These are phyloP conservation scores for Myathropa florea DNA, from an alignment of 2,888 invertebrate genomes.

Conservation along the genomic window DNA sequence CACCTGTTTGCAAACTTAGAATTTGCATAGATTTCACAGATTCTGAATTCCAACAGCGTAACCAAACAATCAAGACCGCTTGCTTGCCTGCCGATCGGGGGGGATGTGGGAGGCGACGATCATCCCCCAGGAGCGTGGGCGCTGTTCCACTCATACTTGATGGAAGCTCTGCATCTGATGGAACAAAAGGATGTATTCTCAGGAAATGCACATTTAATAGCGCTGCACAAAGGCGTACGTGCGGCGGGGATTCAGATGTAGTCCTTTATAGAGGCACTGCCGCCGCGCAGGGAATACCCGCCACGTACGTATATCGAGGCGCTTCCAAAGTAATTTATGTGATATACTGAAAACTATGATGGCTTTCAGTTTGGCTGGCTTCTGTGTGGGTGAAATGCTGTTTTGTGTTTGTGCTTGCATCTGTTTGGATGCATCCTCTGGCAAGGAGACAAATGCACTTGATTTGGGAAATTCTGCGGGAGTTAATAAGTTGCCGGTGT, in stretches of 20 bases:
- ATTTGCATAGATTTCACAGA: slow-evolving; percentile 70
- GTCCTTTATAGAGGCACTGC: not conserved
- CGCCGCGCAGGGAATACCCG: slow-evolving; percentile 1
- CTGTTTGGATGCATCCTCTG: not conserved
- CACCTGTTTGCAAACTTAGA: slow-evolving; percentile 71
- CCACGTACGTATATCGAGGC: not conserved
- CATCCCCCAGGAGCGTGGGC: not conserved
- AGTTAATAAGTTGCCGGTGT: not conserved
- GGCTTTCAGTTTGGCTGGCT: not conserved
- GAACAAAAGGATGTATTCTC: slow-evolving; percentile 55
- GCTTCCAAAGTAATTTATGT: slow-evolving; percentile 20
- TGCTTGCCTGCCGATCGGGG: not conserved
- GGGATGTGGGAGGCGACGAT: not conserved
- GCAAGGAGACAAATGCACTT: slow-evolving; percentile 37
- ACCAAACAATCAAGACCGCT: slow-evolving; percentile 55
- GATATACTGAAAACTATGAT: slow-evolving; percentile 10
- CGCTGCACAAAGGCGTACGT: slow-evolving; percentile 45
- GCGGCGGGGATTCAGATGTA: not conserved
- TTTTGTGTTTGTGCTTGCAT: not conserved
- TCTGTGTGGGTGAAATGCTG: not conserved
- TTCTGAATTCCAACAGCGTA: slow-evolving; percentile 62
- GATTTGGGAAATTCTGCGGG: slow-evolving; percentile 21
- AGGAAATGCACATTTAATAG: slow-evolving; percentile 58
- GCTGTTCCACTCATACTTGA: not conserved
- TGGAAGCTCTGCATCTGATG: slow-evolving; percentile 33